Percentiles rank a stretch among this genome's conserved stretches.
phyloP scores from a whole-genome alignment of 53 echinoderm and acorn worm genomes.

The Holothuria scabra region DNA sequence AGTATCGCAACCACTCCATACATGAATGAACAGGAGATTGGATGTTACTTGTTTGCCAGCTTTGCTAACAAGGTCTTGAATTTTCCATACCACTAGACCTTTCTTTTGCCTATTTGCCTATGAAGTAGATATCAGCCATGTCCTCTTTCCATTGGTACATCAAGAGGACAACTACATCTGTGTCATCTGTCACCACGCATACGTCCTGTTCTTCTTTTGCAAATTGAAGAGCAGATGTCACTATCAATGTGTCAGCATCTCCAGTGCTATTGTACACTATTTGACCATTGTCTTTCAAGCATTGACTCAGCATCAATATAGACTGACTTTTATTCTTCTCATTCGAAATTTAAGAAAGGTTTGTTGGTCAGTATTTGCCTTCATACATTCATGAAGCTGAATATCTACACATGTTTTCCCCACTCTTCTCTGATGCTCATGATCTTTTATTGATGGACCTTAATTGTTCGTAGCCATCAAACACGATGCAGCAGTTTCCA shows the following conservation, averaged over 20 bases:
- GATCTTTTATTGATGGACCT: slow-evolving; percentile 20
- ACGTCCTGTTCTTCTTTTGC: background rate
- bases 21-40: slow-evolving; percentile 2
- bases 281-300: slow-evolving; percentile 32
- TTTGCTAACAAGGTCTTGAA: background rate
- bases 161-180: background rate
- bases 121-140: slow-evolving; percentile 36
- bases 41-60: background rate
- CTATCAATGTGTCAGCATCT: slow-evolving; percentile 32
- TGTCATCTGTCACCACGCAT: slow-evolving; percentile 8
- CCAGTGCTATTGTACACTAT: background rate
- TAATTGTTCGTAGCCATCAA: slow-evolving; percentile 50
- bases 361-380: slow-evolving; percentile 18
- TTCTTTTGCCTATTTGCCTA: slow-evolving; percentile 21
- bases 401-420: slow-evolving; percentile 10
- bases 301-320: background rate
- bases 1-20: background rate
- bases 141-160: background rate
- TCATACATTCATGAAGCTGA: slow-evolving; percentile 8
- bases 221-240: background rate
- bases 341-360: slow-evolving; percentile 35
- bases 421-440: slow-evolving; percentile 29
- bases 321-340: slow-evolving; percentile 34
- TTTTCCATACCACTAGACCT: background rate
- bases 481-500: slow-evolving; percentile 21